Percentiles rank a stretch among this genome's conserved stretches.
Evolutionary conservation across 2,113 vertebrate genomes (phyloP).

Genomic region (Seriola dumerili): DNA sequence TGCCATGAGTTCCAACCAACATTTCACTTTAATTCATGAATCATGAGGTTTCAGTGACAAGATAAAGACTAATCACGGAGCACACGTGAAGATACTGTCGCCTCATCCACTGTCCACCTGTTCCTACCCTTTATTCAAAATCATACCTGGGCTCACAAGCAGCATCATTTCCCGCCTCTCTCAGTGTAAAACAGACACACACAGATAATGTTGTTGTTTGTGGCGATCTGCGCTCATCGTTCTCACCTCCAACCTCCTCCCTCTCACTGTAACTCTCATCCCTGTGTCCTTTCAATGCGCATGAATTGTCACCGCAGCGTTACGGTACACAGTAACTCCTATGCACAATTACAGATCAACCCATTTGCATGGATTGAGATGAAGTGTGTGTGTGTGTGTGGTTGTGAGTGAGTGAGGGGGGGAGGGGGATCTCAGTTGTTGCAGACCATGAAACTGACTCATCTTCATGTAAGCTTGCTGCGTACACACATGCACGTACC

Average conservation of each 20-base stretch:
- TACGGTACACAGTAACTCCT: constrained; percentile 20
- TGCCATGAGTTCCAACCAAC: no score
- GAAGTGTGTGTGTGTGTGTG: constrained; percentile 42
- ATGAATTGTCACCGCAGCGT: constrained; percentile 34
- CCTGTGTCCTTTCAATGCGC: constrained; percentile 2
- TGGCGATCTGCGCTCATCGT: constrained; percentile 40
- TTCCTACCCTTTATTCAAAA: no score
- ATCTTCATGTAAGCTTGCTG: constrained; percentile 65
- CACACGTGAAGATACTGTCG: neutral
- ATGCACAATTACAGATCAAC: constrained; percentile 65
- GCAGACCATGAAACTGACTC: constrained; percentile 75
- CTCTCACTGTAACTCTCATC: constrained; percentile 40
- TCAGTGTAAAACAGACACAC: constrained; percentile 3
- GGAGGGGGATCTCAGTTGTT: constrained; percentile 52
- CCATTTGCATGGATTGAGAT: constrained; percentile 53
- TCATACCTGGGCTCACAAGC: constrained; percentile 4
- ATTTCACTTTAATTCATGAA: neutral
- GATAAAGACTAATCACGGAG: neutral
- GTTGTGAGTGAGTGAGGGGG: no score
- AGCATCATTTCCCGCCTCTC: neutral
- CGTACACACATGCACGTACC: constrained; percentile 7
- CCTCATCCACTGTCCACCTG: neutral
- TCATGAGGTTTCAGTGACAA: no score
- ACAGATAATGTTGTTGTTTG: constrained; percentile 39
- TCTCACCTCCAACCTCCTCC: constrained; percentile 48